Evolutionary conservation across 2,113 vertebrate species (phyloP).

Genomic region (Bufo bufo): DNA sequence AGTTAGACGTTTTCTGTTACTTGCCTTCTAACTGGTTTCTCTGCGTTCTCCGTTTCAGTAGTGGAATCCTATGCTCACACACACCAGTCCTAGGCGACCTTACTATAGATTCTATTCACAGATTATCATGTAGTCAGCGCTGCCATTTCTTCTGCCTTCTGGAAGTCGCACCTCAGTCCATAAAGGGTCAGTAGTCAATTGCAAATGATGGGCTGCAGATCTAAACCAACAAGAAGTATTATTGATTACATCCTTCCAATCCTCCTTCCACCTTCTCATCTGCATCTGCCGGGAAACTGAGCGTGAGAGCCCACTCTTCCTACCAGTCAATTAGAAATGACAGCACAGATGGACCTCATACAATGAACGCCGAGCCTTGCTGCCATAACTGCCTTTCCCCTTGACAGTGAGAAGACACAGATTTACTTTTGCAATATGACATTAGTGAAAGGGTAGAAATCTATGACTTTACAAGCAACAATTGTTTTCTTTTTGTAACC

Average conservation of each 20-base stretch:
- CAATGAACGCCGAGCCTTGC: not conserved
- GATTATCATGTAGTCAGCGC: not conserved
- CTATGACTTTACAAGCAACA: not conserved
- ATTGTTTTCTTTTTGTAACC: not conserved
- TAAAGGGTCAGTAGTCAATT: slow-evolving; percentile 42
- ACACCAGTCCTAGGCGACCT: not conserved
- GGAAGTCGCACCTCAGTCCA: not conserved
- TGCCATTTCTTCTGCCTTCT: not conserved
- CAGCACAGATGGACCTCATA: slow-evolving; percentile 37
- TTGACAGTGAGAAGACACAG: slow-evolving; percentile 22
- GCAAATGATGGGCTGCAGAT: slow-evolving; percentile 20
- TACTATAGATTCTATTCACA: not conserved
- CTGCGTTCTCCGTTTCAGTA: not conserved
- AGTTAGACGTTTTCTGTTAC: not conserved
- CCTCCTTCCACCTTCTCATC: not conserved
- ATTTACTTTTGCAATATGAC: not conserved
- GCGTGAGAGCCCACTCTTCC: slow-evolving; percentile 21
- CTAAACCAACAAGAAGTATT: slow-evolving; percentile 32
- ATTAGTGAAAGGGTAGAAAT: not conserved
- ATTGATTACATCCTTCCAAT: slow-evolving; percentile 39
- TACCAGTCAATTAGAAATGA: slow-evolving; percentile 41
- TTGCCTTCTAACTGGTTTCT: not conserved
- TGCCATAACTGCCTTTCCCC: not conserved
- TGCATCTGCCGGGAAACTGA: slow-evolving; percentile 12
- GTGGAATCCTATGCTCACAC: not conserved